Evolutionary conservation across 2,113 vertebrate genomes (phyloP).

Genomic region (Bufo bufo): DNA sequence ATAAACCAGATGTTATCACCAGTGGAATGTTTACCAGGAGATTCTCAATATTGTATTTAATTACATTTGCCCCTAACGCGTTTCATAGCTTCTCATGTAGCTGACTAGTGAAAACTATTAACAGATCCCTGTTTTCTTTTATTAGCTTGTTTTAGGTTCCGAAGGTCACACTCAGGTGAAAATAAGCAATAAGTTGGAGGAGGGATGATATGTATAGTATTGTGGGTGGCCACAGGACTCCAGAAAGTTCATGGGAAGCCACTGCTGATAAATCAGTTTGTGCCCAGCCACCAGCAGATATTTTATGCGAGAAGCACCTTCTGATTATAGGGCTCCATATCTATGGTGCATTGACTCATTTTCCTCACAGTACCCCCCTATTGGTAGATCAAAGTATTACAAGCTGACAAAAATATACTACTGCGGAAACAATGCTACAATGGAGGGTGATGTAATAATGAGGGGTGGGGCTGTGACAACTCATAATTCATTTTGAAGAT

Average conservation of each 20-base stretch:
- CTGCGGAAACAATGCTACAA: too few species aligned
- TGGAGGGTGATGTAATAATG: too few species aligned
- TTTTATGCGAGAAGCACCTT: neutral
- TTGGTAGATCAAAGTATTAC: too few species aligned
- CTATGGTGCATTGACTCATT: too few species aligned
- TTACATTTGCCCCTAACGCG: neutral
- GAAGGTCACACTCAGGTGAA: neutral
- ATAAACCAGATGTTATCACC: constrained; percentile 10
- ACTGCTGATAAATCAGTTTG: too few species aligned
- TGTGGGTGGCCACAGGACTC: neutral
- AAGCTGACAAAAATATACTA: too few species aligned
- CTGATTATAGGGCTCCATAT: too few species aligned
- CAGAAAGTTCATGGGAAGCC: neutral
- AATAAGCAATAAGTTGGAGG: neutral
- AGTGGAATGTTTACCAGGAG: neutral
- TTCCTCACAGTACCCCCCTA: too few species aligned
- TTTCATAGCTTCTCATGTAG: neutral
- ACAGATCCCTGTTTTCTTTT: neutral
- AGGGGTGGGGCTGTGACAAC: too few species aligned
- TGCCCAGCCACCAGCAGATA: neutral
- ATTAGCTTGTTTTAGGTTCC: neutral
- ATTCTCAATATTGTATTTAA: neutral
- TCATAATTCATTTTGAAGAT: too few species aligned
- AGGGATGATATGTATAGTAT: neutral
- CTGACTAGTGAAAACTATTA: neutral